Evolutionary conservation across 2,113 vertebrate species (phyloP).

Genomic region (Zosterops borbonicus): DNA sequence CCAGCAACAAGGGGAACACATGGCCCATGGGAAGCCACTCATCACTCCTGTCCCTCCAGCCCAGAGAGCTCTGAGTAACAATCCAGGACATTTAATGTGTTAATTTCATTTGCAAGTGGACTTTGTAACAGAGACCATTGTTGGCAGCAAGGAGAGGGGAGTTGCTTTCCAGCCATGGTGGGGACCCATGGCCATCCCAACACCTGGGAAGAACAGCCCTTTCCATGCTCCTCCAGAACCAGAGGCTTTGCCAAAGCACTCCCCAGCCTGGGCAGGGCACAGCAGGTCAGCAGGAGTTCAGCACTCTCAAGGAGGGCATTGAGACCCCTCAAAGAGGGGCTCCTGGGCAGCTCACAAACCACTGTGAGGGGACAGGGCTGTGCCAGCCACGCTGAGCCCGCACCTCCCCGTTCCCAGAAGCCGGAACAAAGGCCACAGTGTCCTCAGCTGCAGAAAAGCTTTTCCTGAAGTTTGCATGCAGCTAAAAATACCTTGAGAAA

Average conservation of each 20-base stretch:
- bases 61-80: neutral
- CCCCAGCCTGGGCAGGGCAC: neutral
- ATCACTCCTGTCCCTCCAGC: neutral
- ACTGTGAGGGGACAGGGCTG: neutral
- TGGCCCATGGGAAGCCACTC: neutral
- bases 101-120: neutral
- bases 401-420: neutral
- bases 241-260: neutral
- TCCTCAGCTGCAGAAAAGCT: neutral
- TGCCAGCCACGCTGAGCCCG: accelerated
- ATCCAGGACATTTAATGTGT: neutral
- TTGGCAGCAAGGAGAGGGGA: neutral
- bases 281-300: neutral
- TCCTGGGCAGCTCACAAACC: neutral
- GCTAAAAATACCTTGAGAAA: conserved; percentile 65
- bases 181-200: neutral
- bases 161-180: neutral
- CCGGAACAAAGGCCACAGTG: conserved; percentile 50
- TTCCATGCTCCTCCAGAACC: neutral
- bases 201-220: neutral
- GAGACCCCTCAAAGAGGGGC: neutral
- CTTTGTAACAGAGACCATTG: neutral
- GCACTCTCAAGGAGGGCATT: neutral
- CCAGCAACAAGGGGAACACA: neutral
- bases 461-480: conserved; percentile 10